phyloP scores from a whole-genome alignment of 2,113 vertebrate genomes.

The Sula dactylatra region DNA sequence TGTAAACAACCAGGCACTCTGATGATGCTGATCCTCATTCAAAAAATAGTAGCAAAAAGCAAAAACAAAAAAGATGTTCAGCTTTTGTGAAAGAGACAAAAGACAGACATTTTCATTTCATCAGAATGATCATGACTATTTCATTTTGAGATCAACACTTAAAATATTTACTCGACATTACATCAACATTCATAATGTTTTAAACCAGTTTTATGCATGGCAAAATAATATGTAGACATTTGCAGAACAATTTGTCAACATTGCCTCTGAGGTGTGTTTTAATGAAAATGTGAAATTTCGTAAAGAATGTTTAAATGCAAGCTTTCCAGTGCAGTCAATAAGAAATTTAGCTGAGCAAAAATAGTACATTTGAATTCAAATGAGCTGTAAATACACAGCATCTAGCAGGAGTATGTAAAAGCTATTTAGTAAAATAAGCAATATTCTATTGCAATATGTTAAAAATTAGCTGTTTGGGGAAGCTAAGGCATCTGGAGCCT shows the following conservation, averaged over 20 bases:
- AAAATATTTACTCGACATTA: not conserved
- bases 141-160: not conserved
- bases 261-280: conserved; percentile 19
- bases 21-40: not conserved
- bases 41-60: not conserved
- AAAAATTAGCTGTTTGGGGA: conserved; percentile 10
- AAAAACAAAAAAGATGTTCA: not conserved
- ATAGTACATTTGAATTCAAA: conserved; percentile 13
- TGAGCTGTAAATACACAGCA: conserved; percentile 13
- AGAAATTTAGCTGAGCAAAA: conserved; percentile 28
- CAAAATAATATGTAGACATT: not conserved
- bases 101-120: not conserved
- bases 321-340: conserved; percentile 7
- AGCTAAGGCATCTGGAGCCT: not conserved
- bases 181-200: not conserved
- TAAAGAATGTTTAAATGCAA: not conserved
- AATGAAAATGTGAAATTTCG: conserved; percentile 15
- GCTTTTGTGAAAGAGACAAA: not conserved
- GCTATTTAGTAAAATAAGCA: conserved; percentile 6
- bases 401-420: not conserved
- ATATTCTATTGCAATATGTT: conserved; percentile 14
- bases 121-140: not conserved
- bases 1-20: not conserved
- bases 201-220: not conserved
- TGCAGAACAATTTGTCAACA: not conserved